phyloP scores from a whole-genome alignment of 2,888 invertebrate genomes.

The Lasioglossum calceatum region DNA sequence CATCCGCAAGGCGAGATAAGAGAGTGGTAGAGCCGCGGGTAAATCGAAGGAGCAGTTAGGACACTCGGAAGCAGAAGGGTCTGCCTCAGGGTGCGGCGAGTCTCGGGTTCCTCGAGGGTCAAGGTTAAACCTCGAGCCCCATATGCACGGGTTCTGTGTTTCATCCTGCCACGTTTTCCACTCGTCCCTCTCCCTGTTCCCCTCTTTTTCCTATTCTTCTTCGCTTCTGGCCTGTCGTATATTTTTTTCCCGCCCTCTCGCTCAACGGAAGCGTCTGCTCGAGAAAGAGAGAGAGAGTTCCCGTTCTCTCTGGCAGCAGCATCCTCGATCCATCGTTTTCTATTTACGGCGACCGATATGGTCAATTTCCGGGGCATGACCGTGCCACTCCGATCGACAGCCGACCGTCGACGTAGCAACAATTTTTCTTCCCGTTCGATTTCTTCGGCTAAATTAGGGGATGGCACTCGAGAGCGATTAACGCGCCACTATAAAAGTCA shows the following conservation, averaged over 20 bases:
- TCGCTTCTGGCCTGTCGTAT: not conserved
- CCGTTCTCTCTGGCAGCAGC: conserved; percentile 1
- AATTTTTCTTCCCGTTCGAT: not conserved
- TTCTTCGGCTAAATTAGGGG: not conserved
- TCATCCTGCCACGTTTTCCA: conserved; percentile 32
- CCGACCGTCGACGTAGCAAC: not conserved
- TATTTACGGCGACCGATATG: conserved; percentile 59
- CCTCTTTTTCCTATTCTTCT: not conserved
- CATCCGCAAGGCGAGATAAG: not conserved
- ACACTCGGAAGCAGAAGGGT: conserved; percentile 43
- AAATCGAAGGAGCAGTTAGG: conserved; percentile 41
- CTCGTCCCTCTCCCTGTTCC: not conserved
- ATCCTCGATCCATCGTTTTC: conserved; percentile 57
- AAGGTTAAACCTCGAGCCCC: conserved; percentile 67
- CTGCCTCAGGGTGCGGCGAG: conserved; percentile 66
- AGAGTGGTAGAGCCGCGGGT: not conserved
- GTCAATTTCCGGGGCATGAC: conserved; percentile 55
- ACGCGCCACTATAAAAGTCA: not conserved
- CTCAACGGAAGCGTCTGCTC: conserved; percentile 7
- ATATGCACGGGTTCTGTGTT: conserved; percentile 55
- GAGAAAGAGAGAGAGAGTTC: not conserved
- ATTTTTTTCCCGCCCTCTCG: conserved; percentile 3
- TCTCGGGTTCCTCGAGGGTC: conserved; percentile 65
- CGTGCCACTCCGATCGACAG: conserved; percentile 38
- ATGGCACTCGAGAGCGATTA: not conserved